Evolutionary conservation across 2,888 invertebrate genomes (phyloP), one percentile per base, ranked within the genome.

Genomic region (Phlogophora meticulosa): DNA sequence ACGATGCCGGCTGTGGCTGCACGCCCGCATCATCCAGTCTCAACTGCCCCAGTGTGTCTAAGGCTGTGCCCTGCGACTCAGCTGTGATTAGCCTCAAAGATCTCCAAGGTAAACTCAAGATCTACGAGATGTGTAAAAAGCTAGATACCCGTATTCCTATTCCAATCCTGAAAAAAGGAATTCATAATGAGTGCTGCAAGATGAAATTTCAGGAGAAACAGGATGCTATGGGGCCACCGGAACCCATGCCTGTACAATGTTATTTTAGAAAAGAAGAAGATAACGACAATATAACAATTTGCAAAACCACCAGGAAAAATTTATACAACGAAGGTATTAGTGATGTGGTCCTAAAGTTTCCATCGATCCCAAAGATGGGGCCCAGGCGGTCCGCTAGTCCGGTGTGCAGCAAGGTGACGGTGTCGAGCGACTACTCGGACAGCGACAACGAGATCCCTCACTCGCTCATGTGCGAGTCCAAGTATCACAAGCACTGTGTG

Each of bases 271-370:
- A 74, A 45, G 61, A 53, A n/a, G 20, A 59, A 15, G 38, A 17
- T 15, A 32, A 15, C 0, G 24, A 1, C n/a, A n/a, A n/a, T 28
- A 28, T 5, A 9, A 40, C 22, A 1, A 15, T 11, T 20, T 38
- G 24, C 9, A 32, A 66, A 4, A 32, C 15, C 13, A 43, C 76
- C 2, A 85, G 88, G 53, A 91, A 83, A 70, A 87, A 84, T 20
- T 65, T 92, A 40, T 93, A 93, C 72, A 93, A 93, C 57, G 93
- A 94, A 78, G 93, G 93, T 17, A 93, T 93, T 22, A 88, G 88
- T 69, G 90, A 93, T 57, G 38, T 42, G 0, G 70, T 86, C 28
- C 78, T 34, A 69, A 64, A 5, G 52, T 73, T 32, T 42, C 78
- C 76, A 4, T 24, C 70, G n/a, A 13, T 45, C 11, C 43, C 78